Percentiles rank a stretch among this genome's conserved stretches.
phyloP scores from a whole-genome alignment of 2,113 vertebrate species.

The Corythaeola cristata region DNA sequence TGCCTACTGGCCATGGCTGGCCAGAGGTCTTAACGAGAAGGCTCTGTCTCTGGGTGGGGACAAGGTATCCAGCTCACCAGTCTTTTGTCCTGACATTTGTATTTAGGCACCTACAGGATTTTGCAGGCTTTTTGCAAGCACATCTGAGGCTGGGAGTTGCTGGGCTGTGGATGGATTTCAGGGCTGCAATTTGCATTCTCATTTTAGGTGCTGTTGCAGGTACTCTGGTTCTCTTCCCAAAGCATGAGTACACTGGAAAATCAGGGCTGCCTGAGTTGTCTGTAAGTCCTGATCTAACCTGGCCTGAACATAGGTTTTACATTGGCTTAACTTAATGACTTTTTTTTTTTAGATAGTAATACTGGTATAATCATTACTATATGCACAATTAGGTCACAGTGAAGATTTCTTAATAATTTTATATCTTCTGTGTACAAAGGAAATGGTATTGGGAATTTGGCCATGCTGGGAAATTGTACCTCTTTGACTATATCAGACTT shows the following conservation, averaged over 20 bases:
- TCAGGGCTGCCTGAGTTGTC: not conserved
- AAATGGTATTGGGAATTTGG: not conserved
- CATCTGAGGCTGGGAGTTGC: not conserved
- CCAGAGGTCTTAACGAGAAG: not conserved
- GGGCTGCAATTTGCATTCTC: not conserved
- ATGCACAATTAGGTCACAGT: not conserved
- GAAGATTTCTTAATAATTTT: not conserved
- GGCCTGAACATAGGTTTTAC: not conserved
- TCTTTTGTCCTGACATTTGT: fast-evolving
- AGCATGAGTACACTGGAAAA: not conserved
- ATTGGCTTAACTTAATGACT: not conserved
- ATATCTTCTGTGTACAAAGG: not conserved
- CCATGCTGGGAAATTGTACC: not conserved
- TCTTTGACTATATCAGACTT: not conserved
- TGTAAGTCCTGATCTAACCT: not conserved
- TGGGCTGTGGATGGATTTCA: not conserved
- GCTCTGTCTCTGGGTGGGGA: not conserved
- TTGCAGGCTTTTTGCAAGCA: not conserved
- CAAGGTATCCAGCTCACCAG: not conserved
- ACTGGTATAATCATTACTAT: not conserved
- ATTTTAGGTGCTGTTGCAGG: not conserved
- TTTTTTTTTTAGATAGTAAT: not conserved
- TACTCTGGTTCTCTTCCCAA: not conserved
- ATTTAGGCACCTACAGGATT: not conserved
- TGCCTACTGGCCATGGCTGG: not conserved